These are phyloP conservation scores for Struthidea cinerea DNA, from an alignment of 2,113 vertebrate genomes.

Conservation along the genomic window DNA sequence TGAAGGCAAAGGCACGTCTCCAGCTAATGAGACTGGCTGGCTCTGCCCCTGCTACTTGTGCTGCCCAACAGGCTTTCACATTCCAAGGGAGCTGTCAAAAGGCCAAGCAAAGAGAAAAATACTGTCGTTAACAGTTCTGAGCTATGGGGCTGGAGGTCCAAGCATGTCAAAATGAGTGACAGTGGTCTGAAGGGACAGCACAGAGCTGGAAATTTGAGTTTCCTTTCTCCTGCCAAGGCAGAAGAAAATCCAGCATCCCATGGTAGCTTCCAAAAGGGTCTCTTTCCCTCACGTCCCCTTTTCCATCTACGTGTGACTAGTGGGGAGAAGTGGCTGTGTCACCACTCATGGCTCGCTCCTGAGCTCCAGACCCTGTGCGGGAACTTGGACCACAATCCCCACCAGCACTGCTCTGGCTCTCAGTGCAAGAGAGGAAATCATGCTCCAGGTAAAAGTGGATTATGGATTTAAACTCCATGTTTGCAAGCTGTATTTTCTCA, in stretches of 20 bases:
- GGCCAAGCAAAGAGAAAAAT: background rate
- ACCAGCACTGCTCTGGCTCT: background rate
- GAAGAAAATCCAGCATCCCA: background rate
- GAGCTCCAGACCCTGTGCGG: background rate
- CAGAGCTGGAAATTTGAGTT: background rate
- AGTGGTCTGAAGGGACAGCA: background rate
- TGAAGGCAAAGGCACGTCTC: background rate
- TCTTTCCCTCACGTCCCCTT: background rate
- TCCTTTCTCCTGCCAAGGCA: background rate
- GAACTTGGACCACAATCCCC: background rate
- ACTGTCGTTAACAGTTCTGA: background rate
- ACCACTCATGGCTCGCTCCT: background rate
- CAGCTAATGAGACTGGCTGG: background rate
- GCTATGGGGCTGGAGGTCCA: background rate
- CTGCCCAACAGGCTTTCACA: background rate
- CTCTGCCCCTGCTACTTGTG: background rate
- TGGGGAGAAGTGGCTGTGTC: background rate
- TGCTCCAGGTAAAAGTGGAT: background rate
- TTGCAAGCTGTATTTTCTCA: background rate
- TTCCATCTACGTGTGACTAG: background rate
- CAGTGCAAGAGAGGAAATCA: background rate
- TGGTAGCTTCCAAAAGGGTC: background rate
- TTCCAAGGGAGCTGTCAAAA: background rate
- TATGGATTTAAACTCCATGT: background rate
- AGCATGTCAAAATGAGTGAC: background rate